Evolutionary conservation across 2,113 vertebrate species (phyloP), one percentile per base, ranked within the genome.

Genomic region (Aspidoscelis tigris): DNA sequence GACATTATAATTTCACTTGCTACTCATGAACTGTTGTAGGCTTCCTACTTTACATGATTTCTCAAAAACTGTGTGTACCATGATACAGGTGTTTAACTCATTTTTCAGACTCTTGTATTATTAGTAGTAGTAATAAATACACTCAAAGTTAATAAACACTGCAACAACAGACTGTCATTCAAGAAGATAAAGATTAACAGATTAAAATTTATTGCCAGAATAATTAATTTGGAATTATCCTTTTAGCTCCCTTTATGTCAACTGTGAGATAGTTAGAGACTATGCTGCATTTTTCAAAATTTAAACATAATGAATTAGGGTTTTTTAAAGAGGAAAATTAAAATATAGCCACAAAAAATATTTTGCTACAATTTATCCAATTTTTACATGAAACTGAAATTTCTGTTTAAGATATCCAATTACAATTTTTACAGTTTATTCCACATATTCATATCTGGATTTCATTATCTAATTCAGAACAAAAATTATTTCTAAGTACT

Each of bases 331-430:
- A 4, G 16, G 33, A 85, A 66, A 82, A 88, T 83, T 16, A 47
- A 43, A 86, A 85, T 7, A 39, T 64, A 70, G 88, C 87, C 22
- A 88, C 44, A 1, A 68, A 88, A 82, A 26, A 16, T 70, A 5
- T 41, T 41, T 58, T 58, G 6, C 68, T 68, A 81, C 79, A 72
- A 26, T 39, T 43, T 26, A 55, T 43, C 20, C 26, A 58, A 50
- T 33, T 6, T 9, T 9, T 9, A 50, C 47, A 3, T 39, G 3
- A 71, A 72, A n/a, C 20, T 71, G n/a, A 47, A 16, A 53, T 50
- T 70, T 21, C 18, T 2, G 76, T 76, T 84, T 78, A 0, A 3
- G 33, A 84, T 33, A 33, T 50, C 1, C 14, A 65, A 1, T 87
- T 90, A 83, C 18, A 87, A 7, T 6, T 70, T 47, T 50, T 10